Evolutionary conservation across 2,888 invertebrate species (phyloP).

Genomic region (Argyresthia albistria): DNA sequence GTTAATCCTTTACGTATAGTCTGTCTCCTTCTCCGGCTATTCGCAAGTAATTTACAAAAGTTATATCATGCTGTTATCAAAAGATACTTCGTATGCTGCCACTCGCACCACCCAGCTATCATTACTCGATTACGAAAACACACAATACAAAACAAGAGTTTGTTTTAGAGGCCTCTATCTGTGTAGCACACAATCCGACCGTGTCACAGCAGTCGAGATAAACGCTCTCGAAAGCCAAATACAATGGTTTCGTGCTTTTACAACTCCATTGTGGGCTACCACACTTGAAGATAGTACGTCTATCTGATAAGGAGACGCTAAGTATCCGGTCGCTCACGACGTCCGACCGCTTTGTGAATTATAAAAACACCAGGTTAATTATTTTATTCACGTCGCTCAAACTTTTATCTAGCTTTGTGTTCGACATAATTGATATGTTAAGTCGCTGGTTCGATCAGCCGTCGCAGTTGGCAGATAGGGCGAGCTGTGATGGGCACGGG

Average conservation of each 20-base stretch:
- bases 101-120: neutral
- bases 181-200: neutral
- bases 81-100: neutral
- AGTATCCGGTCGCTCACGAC: constrained; percentile 28
- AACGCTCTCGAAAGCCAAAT: constrained; percentile 27
- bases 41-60: too few relatives aligned
- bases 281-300: constrained; percentile 27
- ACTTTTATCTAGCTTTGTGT: constrained; percentile 60
- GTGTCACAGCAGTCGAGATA: constrained; percentile 18
- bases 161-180: neutral
- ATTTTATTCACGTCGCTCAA: constrained; percentile 69
- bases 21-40: too few relatives aligned
- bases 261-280: constrained; percentile 47
- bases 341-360: constrained; percentile 58
- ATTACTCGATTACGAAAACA: neutral
- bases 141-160: neutral
- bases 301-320: constrained; percentile 47
- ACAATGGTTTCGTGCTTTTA: constrained; percentile 52
- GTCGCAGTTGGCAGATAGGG: constrained; percentile 41
- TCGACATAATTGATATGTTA: constrained; percentile 70
- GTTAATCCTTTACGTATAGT: too few relatives aligned
- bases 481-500: constrained; percentile 22
- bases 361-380: constrained; percentile 70
- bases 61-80: too few relatives aligned
- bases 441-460: constrained; percentile 63